phyloP scores from a whole-genome alignment of 2,113 vertebrate genomes.

The Ptilonorhynchus violaceus region DNA sequence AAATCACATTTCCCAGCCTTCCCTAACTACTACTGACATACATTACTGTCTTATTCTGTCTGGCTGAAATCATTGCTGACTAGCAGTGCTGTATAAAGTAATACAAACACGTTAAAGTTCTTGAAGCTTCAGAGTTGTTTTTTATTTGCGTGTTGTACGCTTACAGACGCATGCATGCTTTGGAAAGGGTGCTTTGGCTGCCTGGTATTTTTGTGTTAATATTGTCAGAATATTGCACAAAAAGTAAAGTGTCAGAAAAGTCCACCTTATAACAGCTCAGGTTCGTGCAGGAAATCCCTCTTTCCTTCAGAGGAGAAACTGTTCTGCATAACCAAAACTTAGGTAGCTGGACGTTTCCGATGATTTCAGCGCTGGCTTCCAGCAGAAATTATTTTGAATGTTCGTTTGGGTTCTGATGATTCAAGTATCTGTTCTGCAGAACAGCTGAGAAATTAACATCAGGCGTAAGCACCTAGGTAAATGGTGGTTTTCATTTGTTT shows the following conservation, averaged over 20 bases:
- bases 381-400: not conserved
- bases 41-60: not conserved
- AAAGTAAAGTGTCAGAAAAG: not conserved
- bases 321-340: not conserved
- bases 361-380: not conserved
- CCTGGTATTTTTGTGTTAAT: not conserved
- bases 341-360: not conserved
- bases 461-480: not conserved
- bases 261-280: not conserved
- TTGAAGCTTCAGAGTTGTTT: not conserved
- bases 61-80: not conserved
- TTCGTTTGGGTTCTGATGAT: not conserved
- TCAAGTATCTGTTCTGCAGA: not conserved
- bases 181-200: not conserved
- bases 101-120: not conserved
- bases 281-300: not conserved
- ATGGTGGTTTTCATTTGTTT: not conserved
- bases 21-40: not conserved
- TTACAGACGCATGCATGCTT: not conserved
- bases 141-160: not conserved
- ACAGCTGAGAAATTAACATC: not conserved
- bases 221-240: not conserved
- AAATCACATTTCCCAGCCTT: conserved; percentile 15
- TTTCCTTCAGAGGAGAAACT: not conserved
- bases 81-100: not conserved